phyloP scores from a whole-genome alignment of 2,797 vertebrate species.

The Telmatherina bonti region DNA sequence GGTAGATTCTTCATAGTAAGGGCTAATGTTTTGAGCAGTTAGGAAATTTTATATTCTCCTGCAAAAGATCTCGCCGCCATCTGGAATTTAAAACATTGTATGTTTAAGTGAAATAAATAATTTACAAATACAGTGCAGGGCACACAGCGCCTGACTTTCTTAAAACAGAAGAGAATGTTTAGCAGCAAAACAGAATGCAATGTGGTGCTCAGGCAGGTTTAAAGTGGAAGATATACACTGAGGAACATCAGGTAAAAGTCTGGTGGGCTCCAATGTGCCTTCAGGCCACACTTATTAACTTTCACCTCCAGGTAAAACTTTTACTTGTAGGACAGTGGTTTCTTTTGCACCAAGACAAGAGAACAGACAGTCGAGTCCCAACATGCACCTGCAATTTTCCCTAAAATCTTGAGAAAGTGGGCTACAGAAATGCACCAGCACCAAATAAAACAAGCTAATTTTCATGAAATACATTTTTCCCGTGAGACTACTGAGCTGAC shows the following conservation, averaged over 20 bases:
- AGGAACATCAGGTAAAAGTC: constrained; percentile 24
- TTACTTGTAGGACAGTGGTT: constrained; percentile 45
- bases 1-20: constrained; percentile 30
- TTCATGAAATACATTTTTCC: constrained; percentile 50
- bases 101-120: constrained; percentile 36
- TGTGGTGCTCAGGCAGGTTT: not conserved
- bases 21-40: constrained; percentile 52
- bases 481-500: constrained; percentile 28
- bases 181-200: constrained; percentile 5
- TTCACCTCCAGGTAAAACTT: constrained; percentile 61
- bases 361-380: constrained; percentile 54
- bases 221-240: constrained; percentile 23
- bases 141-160: constrained; percentile 26
- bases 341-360: constrained; percentile 35
- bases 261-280: constrained; percentile 38
- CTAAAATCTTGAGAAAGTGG: constrained; percentile 40
- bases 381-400: constrained; percentile 58
- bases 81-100: constrained; percentile 44
- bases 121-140: constrained; percentile 13
- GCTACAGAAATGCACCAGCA: constrained; percentile 42
- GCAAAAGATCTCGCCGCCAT: constrained; percentile 44
- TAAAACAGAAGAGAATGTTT: constrained; percentile 29
- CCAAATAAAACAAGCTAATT: constrained; percentile 67
- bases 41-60: constrained; percentile 44
- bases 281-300: constrained; percentile 63